phyloP scores from a whole-genome alignment of 2,797 vertebrate species.

The Sebastes steindachneri region DNA sequence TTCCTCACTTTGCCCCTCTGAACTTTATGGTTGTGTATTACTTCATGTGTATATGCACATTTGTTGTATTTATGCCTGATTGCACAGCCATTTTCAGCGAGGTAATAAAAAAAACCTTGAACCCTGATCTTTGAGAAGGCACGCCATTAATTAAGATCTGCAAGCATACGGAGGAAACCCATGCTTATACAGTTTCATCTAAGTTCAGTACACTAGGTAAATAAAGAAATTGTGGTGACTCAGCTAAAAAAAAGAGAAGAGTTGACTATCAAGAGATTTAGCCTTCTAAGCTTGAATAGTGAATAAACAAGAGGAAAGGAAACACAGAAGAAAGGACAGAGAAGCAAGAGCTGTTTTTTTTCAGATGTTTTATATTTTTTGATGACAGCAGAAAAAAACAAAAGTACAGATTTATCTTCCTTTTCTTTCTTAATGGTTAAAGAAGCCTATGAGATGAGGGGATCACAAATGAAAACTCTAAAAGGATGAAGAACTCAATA shows the following conservation, averaged over 20 bases:
- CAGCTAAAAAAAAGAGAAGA: background rate
- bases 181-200: slow-evolving; percentile 20
- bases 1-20: slow-evolving; percentile 19
- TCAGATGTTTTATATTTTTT: slow-evolving; percentile 80
- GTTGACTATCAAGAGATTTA: background rate
- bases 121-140: slow-evolving; percentile 34
- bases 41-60: background rate
- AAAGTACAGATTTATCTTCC: slow-evolving; percentile 72
- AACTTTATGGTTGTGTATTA: background rate
- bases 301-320: slow-evolving; percentile 20
- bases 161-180: slow-evolving; percentile 3
- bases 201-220: background rate
- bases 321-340: slow-evolving; percentile 53
- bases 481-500: slow-evolving; percentile 63
- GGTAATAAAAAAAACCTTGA: slow-evolving; percentile 44
- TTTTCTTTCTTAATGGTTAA: slow-evolving; percentile 64
- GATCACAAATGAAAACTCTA: slow-evolving; percentile 69
- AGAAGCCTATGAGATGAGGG: slow-evolving; percentile 70
- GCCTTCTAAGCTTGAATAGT: background rate
- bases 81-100: slow-evolving; percentile 42
- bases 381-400: slow-evolving; percentile 78
- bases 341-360: slow-evolving; percentile 64
- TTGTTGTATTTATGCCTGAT: slow-evolving; percentile 49
- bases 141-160: slow-evolving; percentile 32
- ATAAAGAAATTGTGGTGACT: background rate